Evolutionary conservation across 2,113 vertebrate genomes (phyloP), one percentile per base, ranked within the genome.

Genomic region (Geococcyx californianus): DNA sequence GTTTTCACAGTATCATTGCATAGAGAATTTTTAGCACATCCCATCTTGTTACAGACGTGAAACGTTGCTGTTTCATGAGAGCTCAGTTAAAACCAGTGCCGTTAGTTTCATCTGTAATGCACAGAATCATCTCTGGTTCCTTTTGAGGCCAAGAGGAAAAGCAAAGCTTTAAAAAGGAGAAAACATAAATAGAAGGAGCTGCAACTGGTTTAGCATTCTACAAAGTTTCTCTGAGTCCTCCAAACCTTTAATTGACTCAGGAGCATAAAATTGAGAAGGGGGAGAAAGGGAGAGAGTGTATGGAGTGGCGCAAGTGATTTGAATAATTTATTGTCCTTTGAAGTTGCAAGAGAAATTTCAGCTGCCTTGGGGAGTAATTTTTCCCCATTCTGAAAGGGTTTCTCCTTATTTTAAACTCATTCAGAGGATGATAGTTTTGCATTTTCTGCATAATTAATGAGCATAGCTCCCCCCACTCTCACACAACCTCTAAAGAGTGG

Each of bases 261-360:
- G 95, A 97, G 94, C 96, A 94, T 87, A 95, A 94, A 95, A 95
- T 96, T 89, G 91, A 93, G 92, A 95, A 78, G 80, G 87, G 87
- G 87, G 84, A 77, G 89, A 91, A 81, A 91, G 91, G 1, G 83
- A 72, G 90, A 36, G 86, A 56, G 94, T 62, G 80, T 93, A 94
- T 40, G 78, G 96, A 96, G 94, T 96, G 97, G 98, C 82, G 93
- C 84, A 94, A 98, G 96, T 70, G 64, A 95, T 97, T 98, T 98
- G 97, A 98, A 98, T 98, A 98, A 98, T 98, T 98, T 97, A 98
- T 98, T 97, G 98, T 96, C 93, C 98, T 98, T 98, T 98, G 98
- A 98, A 98, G 98, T 97, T 98, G 94, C 81, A 79, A 91, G 96
- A 96, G 97, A 96, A 98, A 98, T 97, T 94, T 97, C 95, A 96